phyloP scores from a whole-genome alignment of 2,113 vertebrate species.

The Engystomops pustulosus region DNA sequence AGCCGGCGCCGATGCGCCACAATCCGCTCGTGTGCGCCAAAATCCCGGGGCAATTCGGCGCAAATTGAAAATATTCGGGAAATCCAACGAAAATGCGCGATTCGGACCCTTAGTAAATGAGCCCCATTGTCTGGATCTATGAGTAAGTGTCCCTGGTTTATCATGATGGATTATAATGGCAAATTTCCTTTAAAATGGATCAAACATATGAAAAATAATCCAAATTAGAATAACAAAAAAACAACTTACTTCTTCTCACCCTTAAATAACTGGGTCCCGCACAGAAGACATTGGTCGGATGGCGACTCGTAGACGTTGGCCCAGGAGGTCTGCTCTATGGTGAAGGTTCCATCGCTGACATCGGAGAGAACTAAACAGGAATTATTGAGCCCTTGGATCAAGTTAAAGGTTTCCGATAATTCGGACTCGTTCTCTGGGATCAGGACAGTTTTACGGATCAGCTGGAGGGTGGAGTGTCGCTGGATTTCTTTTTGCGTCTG shows the following conservation, averaged over 20 bases:
- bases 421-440: conserved; percentile 91
- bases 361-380: conserved; percentile 85
- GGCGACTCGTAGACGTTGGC: conserved; percentile 91
- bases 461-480: conserved; percentile 87
- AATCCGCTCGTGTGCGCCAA: no score
- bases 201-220: no score
- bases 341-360: conserved; percentile 78
- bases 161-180: no score
- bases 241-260: conserved; percentile 86
- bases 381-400: conserved; percentile 93
- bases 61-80: no score
- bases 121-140: no score
- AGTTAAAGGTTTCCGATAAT: conserved; percentile 84
- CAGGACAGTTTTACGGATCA: conserved; percentile 87
- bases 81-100: no score
- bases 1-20: no score
- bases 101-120: no score
- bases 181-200: no score
- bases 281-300: conserved; percentile 87
- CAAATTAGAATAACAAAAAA: not conserved
- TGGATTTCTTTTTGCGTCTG: conserved; percentile 84
- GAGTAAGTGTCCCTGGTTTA: no score
- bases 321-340: conserved; percentile 88
- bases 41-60: no score
- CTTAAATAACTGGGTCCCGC: conserved; percentile 88